Conservation (phyloP, 1,140 invertebrate genomes). For the Heliconius hewitsoni region DNA sequence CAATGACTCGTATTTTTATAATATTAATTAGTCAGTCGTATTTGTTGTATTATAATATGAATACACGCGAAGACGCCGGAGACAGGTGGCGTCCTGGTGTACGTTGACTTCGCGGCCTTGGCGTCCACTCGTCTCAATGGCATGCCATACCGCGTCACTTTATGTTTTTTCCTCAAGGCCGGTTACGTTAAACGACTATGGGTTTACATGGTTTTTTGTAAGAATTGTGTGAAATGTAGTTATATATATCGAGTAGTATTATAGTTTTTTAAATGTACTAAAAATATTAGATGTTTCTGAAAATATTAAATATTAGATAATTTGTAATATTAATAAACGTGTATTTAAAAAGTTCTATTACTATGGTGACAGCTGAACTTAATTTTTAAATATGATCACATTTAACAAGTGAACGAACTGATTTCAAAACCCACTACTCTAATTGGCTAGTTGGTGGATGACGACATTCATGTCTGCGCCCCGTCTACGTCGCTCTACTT, state of each 20-base stretch:
- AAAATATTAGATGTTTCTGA: too few relatives aligned
- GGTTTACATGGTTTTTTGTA: neutral
- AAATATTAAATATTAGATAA: neutral
- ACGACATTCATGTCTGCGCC: conserved; percentile 72
- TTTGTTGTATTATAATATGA: neutral
- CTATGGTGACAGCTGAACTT: conserved; percentile 31
- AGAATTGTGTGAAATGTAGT: neutral
- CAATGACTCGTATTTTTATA: neutral
- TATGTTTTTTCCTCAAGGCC: conserved; percentile 65
- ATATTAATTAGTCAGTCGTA: neutral
- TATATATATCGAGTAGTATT: neutral
- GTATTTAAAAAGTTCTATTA: neutral
- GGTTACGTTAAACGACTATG: conserved; percentile 41
- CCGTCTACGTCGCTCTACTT: conserved; percentile 63
- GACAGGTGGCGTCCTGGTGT: conserved; percentile 62
- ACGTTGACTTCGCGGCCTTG: conserved; percentile 74
- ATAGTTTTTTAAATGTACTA: too few relatives aligned
- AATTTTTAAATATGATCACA: conserved; percentile 29
- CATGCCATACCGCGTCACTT: conserved; percentile 55
- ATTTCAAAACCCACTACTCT: conserved; percentile 57
- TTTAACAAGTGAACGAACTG: conserved; percentile 52
- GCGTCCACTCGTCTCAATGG: conserved; percentile 62
- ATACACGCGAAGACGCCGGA: conserved; percentile 45
- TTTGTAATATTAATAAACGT: neutral
- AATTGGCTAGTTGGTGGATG: conserved; percentile 69